Conservation (phyloP, 2,113 vertebrate genomes). For the human (Homo sapiens) region DNA sequence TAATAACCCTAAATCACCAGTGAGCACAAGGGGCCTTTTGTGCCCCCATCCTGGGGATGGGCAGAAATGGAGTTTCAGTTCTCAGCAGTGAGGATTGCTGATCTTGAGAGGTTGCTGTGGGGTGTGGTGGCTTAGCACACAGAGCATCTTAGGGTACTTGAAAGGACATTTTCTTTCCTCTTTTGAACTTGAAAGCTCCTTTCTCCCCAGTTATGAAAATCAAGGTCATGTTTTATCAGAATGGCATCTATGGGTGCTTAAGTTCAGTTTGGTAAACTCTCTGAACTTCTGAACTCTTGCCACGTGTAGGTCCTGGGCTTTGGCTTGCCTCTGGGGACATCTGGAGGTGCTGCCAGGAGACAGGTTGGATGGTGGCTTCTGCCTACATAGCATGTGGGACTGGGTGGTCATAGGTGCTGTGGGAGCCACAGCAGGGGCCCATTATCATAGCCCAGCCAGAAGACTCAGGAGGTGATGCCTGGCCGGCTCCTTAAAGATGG, state of each 20-base stretch:
- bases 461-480: neutral
- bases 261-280: neutral
- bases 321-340: neutral
- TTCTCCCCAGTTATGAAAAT: neutral
- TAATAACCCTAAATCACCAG: neutral
- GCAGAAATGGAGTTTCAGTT: neutral
- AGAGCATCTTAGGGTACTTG: neutral
- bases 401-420: neutral
- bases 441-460: neutral
- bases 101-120: neutral
- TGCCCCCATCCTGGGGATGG: neutral
- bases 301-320: accelerated
- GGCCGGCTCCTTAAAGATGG: neutral
- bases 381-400: neutral
- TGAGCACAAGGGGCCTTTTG: neutral
- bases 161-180: neutral
- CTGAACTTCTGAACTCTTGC: neutral
- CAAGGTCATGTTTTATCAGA: neutral
- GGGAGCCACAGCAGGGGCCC: neutral
- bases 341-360: neutral
- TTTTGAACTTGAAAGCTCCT: neutral
- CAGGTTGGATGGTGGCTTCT: neutral
- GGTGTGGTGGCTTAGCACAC: neutral
- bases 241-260: neutral
- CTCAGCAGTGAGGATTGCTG: neutral